These are phyloP conservation scores for Schizotus pectinicornis DNA, from an alignment of 2,888 invertebrate species.

Conservation along the genomic window DNA sequence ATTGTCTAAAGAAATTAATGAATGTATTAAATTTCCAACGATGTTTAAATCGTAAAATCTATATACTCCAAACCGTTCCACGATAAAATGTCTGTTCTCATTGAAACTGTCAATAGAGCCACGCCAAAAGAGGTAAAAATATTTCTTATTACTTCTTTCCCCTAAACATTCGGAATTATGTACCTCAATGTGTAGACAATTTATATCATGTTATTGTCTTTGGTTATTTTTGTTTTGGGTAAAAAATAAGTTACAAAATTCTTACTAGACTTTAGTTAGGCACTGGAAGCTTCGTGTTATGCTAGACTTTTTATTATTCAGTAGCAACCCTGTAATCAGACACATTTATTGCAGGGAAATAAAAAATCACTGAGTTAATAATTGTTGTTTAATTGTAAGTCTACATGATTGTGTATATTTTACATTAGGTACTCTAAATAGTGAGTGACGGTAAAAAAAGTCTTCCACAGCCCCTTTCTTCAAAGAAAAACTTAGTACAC, in stretches of 20 bases:
- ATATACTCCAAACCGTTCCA: too few species aligned
- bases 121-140: too few species aligned
- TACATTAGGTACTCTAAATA: constrained; percentile 46
- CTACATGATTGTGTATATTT: constrained; percentile 45
- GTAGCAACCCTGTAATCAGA: not conserved
- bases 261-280: too few species aligned
- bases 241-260: not conserved
- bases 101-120: too few species aligned
- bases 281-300: not conserved
- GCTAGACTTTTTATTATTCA: not conserved
- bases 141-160: too few species aligned
- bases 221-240: not conserved
- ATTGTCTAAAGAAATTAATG: too few species aligned
- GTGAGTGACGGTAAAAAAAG: constrained; percentile 45
- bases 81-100: too few species aligned
- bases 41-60: too few species aligned
- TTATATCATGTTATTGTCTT: too few species aligned
- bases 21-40: too few species aligned
- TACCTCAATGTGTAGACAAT: too few species aligned
- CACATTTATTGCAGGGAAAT: not conserved
- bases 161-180: too few species aligned
- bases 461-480: constrained; percentile 50
- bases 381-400: constrained; percentile 36
- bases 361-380: not conserved
- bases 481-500: constrained; percentile 28